These are phyloP conservation scores for Callithrix jacchus DNA, from an alignment of 2,113 vertebrate species.

Conservation along the genomic window DNA sequence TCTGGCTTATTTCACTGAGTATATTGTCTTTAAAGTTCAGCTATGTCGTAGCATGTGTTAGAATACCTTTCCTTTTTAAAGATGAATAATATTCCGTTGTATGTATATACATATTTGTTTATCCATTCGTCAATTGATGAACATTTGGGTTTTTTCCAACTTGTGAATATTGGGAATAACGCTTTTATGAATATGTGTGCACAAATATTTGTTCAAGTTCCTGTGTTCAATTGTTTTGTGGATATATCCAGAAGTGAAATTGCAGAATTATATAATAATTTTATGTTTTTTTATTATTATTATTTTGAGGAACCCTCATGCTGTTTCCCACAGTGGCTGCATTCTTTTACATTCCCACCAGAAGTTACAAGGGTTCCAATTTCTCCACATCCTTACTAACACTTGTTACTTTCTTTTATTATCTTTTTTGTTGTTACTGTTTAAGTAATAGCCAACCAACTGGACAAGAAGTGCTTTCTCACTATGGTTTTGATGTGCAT, in stretches of 20 bases:
- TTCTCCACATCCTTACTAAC: neutral
- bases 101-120: neutral
- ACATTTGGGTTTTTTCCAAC: neutral
- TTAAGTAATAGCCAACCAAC: too few relatives aligned
- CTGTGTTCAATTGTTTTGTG: neutral
- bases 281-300: neutral
- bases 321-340: neutral
- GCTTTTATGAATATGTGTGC: neutral
- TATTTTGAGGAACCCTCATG: neutral
- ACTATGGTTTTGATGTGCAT: too few relatives aligned
- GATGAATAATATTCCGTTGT: neutral
- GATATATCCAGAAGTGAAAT: neutral
- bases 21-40: neutral
- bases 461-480: too few relatives aligned
- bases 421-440: too few relatives aligned
- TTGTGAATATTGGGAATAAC: neutral
- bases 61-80: neutral
- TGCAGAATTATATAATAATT: neutral
- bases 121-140: neutral
- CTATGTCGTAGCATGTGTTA: neutral
- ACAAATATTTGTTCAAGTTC: neutral
- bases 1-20: neutral
- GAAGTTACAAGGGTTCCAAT: neutral
- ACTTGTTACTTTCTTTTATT: neutral
- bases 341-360: neutral